phyloP scores from a whole-genome alignment of 2,888 invertebrate species.

The Automeris io region DNA sequence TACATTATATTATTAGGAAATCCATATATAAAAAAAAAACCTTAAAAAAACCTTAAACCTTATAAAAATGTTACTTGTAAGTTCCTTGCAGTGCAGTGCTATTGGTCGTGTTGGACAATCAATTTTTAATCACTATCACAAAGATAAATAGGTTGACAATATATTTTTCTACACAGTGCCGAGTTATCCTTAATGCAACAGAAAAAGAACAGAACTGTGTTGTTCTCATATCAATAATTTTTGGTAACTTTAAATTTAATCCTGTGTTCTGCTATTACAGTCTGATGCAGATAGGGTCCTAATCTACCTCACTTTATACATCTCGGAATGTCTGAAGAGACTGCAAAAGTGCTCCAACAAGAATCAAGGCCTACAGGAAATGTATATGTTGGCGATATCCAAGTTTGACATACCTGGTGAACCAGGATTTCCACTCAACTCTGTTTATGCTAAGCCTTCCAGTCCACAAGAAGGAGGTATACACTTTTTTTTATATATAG shows the following conservation, averaged over 20 bases:
- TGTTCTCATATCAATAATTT: no score
- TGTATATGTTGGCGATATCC: conserved; percentile 96
- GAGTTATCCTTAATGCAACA: not conserved
- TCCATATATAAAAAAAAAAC: no score
- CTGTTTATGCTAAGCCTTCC: conserved; percentile 93
- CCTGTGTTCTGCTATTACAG: no score
- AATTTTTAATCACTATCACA: no score
- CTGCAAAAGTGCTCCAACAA: conserved; percentile 94
- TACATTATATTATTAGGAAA: no score
- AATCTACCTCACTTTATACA: conserved; percentile 97
- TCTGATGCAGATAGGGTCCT: conserved; percentile 97
- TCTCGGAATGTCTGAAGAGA: conserved; percentile 97
- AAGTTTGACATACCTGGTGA: conserved; percentile 99
- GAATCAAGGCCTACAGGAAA: conserved; percentile 93
- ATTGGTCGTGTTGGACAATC: no score
- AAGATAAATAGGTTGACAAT: no score
- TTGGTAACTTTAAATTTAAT: no score
- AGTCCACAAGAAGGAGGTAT: conserved; percentile 88
- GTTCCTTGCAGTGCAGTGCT: no score
- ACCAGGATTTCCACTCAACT: conserved; percentile 93
- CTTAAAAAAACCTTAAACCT: no score
- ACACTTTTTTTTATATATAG: conserved; percentile 1
- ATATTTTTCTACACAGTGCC: not conserved
- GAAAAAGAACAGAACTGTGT: not conserved
- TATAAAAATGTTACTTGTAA: no score